These are phyloP conservation scores for Campoplex capitator DNA, from an alignment of 2,888 invertebrate species.

Conservation along the genomic window DNA sequence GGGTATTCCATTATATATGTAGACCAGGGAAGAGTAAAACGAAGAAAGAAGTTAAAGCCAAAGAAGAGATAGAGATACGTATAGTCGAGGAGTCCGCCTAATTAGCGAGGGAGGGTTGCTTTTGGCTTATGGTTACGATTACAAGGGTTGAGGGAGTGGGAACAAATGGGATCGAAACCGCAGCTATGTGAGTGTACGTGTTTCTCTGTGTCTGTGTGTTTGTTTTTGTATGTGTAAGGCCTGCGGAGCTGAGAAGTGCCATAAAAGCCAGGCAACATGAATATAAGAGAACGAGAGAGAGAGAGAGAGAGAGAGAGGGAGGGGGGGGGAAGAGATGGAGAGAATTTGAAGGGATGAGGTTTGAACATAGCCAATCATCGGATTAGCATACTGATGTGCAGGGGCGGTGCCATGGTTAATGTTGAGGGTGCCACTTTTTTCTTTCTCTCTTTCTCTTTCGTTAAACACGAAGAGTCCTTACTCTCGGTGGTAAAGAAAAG, in stretches of 20 bases:
- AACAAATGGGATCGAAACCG: conserved; percentile 62
- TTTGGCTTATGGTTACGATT: conserved; percentile 84
- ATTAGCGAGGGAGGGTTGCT: conserved; percentile 84
- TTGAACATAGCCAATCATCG: conserved; percentile 85
- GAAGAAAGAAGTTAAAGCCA: conserved; percentile 82
- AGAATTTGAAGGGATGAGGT: conserved; percentile 73
- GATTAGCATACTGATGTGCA: conserved; percentile 85
- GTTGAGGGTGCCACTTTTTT: conserved; percentile 81
- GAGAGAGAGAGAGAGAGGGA: conserved; percentile 65
- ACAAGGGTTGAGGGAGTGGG: conserved; percentile 76
- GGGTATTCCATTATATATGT: conserved; percentile 53
- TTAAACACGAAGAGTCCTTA: conserved; percentile 35
- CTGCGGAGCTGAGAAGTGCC: conserved; percentile 48
- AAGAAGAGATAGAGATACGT: conserved; percentile 57
- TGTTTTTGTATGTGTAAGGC: conserved; percentile 28
- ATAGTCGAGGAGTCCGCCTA: conserved; percentile 74
- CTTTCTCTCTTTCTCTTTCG: conserved; percentile 60
- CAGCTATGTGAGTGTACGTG: neutral
- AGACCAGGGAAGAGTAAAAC: conserved; percentile 70
- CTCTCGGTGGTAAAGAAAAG: conserved; percentile 5
- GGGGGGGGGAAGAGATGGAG: conserved; percentile 60
- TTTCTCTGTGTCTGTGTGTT: neutral
- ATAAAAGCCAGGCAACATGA: conserved; percentile 49
- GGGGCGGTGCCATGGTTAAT: conserved; percentile 83
- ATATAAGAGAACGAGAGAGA: conserved; percentile 31